Evolutionary conservation across 2,888 invertebrate genomes (phyloP).

Genomic region (Pecten maximus): DNA sequence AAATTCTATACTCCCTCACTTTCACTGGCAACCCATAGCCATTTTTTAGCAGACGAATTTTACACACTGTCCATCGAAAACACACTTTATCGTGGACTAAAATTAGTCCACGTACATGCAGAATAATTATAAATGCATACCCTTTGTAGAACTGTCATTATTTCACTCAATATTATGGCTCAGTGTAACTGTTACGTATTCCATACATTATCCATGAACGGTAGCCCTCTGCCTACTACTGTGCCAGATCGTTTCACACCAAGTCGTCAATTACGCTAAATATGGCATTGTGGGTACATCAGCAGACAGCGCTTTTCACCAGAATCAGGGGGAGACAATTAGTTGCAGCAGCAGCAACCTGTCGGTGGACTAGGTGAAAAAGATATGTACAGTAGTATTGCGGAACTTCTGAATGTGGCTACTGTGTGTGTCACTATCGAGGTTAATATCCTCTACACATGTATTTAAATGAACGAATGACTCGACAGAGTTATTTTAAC

Average conservation of each 20-base stretch:
- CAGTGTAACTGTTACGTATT: constrained; percentile 31
- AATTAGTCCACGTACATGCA: constrained; percentile 17
- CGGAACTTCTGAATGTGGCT: neutral
- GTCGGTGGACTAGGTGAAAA: neutral
- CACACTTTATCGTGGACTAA: constrained; percentile 14
- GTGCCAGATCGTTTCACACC: constrained; percentile 48
- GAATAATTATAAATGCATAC: constrained; percentile 29
- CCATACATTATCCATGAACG: constrained; percentile 35
- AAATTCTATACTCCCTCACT: constrained; percentile 33
- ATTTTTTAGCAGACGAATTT: constrained; percentile 32
- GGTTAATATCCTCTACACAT: neutral
- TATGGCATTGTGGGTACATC: constrained; percentile 57
- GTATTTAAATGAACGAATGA: constrained; percentile 18
- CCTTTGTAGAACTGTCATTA: constrained; percentile 33
- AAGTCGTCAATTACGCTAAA: constrained; percentile 58
- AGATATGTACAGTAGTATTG: neutral
- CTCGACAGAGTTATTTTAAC: neutral
- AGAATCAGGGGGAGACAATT: constrained; percentile 31
- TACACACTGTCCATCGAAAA: constrained; percentile 32
- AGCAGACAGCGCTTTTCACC: constrained; percentile 42
- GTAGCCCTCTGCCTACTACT: constrained; percentile 32
- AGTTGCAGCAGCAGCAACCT: constrained; percentile 24
- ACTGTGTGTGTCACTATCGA: neutral
- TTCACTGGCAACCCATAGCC: constrained; percentile 27
- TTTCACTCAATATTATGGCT: constrained; percentile 27